phyloP scores from a whole-genome alignment of 2,888 invertebrate species.

The Xestia rhomboidea region DNA sequence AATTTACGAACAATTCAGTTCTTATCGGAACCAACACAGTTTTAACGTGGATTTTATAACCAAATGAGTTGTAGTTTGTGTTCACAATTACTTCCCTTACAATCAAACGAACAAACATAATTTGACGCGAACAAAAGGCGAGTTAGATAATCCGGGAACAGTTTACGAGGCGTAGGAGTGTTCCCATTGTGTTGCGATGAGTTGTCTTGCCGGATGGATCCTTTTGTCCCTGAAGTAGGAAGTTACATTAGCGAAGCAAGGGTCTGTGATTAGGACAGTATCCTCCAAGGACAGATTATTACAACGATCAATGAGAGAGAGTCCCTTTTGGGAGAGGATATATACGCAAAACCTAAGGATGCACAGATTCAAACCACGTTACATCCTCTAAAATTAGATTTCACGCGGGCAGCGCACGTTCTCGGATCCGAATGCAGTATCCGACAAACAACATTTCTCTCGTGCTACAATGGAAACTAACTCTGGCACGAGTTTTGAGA shows the following conservation, averaged over 20 bases:
- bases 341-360: background rate
- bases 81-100: slow-evolving; percentile 67
- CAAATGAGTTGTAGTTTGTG: slow-evolving; percentile 56
- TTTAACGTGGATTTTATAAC: slow-evolving; percentile 44
- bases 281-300: slow-evolving; percentile 9
- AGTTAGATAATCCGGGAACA: slow-evolving; percentile 74
- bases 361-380: background rate
- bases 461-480: slow-evolving; percentile 47
- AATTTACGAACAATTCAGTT: slow-evolving; percentile 1
- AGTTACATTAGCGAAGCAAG: slow-evolving; percentile 4
- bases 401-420: background rate
- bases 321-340: background rate
- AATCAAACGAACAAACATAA: slow-evolving; percentile 77
- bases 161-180: slow-evolving; percentile 61
- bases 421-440: background rate
- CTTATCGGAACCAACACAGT: slow-evolving; percentile 17
- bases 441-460: slow-evolving; percentile 15
- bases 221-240: slow-evolving; percentile 36
- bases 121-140: slow-evolving; percentile 78
- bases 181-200: slow-evolving; percentile 55
- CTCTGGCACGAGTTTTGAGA: slow-evolving; percentile 58
- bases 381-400: slow-evolving; percentile 10
- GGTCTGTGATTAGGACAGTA: slow-evolving; percentile 9
- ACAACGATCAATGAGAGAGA: background rate
- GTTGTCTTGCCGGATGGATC: background rate